These are phyloP conservation scores for Fregetta grallaria DNA, from an alignment of 2,113 vertebrate species.

Conservation along the genomic window DNA sequence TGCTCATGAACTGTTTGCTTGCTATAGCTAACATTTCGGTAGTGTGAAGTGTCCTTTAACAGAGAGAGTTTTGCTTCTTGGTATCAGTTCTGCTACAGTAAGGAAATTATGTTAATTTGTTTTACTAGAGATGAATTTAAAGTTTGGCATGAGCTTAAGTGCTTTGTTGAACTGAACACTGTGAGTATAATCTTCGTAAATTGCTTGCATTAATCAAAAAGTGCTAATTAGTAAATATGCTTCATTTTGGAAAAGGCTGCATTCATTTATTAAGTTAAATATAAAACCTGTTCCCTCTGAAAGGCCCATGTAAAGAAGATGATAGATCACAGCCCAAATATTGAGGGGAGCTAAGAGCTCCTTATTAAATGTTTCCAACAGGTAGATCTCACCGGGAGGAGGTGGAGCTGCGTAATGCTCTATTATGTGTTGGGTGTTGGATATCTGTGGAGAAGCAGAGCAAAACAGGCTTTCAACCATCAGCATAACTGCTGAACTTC, in stretches of 20 bases:
- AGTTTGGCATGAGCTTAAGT: not conserved
- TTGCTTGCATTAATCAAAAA: constrained; percentile 3
- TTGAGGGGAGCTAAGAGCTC: not conserved
- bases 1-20: not conserved
- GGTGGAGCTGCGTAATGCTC: not conserved
- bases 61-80: not conserved
- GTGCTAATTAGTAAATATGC: constrained; percentile 30
- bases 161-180: not conserved
- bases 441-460: not conserved
- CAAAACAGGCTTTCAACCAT: not conserved
- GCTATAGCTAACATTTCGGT: not conserved
- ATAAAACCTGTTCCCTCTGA: not conserved
- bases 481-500: not conserved
- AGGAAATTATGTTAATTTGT: not conserved
- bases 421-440: not conserved
- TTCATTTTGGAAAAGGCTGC: not conserved
- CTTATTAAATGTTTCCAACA: not conserved
- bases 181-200: constrained; percentile 7
- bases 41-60: not conserved
- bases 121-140: constrained; percentile 5
- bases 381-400: not conserved
- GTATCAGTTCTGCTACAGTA: not conserved
- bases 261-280: not conserved
- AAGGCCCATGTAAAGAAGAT: not conserved
- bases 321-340: not conserved